Evolutionary conservation across 2,888 invertebrate species (phyloP).

Genomic region (Opisthograptis luteolata): DNA sequence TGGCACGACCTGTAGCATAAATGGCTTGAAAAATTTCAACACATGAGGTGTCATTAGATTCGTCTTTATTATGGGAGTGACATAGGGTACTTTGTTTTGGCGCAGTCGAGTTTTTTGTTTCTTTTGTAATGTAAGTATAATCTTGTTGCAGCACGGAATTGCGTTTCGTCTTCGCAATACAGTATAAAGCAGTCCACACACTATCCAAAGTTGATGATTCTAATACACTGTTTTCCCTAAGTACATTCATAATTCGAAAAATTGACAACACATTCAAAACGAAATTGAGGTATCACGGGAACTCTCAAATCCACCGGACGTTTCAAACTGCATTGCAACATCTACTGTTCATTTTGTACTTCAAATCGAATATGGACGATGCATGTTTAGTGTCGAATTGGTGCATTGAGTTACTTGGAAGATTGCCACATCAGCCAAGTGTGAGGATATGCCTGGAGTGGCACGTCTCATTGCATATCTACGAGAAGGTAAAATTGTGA

Average conservation of each 20-base stretch:
- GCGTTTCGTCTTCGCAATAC: conserved; percentile 64
- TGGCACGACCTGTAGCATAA: too few species aligned
- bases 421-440: conserved; percentile 71
- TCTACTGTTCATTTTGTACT: conserved; percentile 54
- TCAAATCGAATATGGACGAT: conserved; percentile 46
- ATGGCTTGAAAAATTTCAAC: too few species aligned
- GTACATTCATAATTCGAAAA: conserved; percentile 55
- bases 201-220: conserved; percentile 54
- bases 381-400: conserved; percentile 50
- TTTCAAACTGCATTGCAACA: conserved; percentile 65
- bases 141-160: conserved; percentile 54
- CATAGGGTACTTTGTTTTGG: too few species aligned
- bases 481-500: conserved; percentile 58
- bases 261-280: conserved; percentile 60
- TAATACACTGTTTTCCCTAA: conserved; percentile 50
- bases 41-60: too few species aligned
- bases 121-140: neutral
- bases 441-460: conserved; percentile 70
- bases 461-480: conserved; percentile 64
- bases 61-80: too few species aligned
- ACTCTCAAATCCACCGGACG: conserved; percentile 67
- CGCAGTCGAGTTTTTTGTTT: too few species aligned
- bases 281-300: conserved; percentile 72
- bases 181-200: conserved; percentile 52
- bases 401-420: conserved; percentile 62